Conservation (phyloP, 2,888 invertebrate species). For the Odontothrips loti region DNA sequence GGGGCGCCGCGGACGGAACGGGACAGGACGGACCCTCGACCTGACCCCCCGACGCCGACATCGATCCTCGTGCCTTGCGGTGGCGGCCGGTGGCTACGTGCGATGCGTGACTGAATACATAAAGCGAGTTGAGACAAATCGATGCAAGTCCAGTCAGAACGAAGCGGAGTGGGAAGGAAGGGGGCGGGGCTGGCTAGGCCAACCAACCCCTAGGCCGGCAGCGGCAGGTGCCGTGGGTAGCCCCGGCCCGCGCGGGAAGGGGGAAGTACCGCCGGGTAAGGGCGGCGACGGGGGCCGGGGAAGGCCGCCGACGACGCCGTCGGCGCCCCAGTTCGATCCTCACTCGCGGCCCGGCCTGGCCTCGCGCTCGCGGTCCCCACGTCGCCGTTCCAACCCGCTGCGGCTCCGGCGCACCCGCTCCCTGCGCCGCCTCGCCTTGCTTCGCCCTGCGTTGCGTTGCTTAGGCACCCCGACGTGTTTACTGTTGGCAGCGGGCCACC, state of each 20-base stretch:
- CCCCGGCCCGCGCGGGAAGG: not conserved
- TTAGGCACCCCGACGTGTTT: not conserved
- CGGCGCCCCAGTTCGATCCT: not conserved
- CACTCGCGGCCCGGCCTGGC: not conserved
- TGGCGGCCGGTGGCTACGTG: not conserved
- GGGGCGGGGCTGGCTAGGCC: not conserved
- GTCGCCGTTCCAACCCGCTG: conserved; percentile 8
- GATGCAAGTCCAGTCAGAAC: not conserved
- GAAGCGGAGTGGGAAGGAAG: not conserved
- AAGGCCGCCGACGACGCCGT: not conserved
- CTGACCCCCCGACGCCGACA: not conserved
- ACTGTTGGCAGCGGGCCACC: not conserved
- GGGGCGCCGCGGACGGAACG: not conserved
- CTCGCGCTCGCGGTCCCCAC: not conserved
- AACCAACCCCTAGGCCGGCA: not conserved
- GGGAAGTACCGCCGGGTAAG: not conserved
- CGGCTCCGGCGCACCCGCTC: not conserved
- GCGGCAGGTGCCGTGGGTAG: not conserved
- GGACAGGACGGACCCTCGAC: not conserved
- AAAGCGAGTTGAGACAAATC: not conserved
- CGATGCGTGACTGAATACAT: conserved; percentile 25
- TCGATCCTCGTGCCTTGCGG: not conserved
- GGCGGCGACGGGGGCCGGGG: not conserved
- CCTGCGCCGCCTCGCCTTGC: not conserved
- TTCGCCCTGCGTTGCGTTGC: not conserved